Percentiles rank a stretch among this genome's conserved stretches.
Evolutionary conservation across 2,797 vertebrate genomes (phyloP).

Genomic region (Takifugu ocellatus): DNA sequence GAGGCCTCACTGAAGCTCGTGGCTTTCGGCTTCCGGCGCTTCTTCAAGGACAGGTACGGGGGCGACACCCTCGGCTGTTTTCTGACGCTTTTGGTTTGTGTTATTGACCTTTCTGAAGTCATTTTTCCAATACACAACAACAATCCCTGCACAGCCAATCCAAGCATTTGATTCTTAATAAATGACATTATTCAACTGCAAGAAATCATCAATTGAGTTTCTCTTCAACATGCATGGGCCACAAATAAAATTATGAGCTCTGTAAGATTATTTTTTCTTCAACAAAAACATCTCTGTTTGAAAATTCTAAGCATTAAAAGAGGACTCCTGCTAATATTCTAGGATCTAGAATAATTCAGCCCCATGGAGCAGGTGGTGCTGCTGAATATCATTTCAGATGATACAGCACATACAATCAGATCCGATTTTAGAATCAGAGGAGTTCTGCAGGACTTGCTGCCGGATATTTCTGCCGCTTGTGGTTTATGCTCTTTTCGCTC

Average conservation of each 20-base stretch:
- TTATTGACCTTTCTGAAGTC: background rate
- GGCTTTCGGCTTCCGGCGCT: constrained; percentile 89
- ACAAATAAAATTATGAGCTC: no score
- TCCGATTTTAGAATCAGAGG: constrained; percentile 15
- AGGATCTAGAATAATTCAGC: background rate
- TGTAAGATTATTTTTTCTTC: no score
- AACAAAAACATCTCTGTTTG: no score
- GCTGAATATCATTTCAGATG: constrained; percentile 20
- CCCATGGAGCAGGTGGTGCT: constrained; percentile 38
- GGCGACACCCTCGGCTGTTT: background rate
- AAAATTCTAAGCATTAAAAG: no score
- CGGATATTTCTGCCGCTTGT: constrained; percentile 8
- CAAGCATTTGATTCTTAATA: background rate
- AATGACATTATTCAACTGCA: background rate
- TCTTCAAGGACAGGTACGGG: constrained; percentile 94
- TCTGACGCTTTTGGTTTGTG: background rate
- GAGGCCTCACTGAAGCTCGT: constrained; percentile 91
- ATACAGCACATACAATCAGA: constrained; percentile 18
- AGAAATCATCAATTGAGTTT: no score
- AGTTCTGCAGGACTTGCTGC: constrained; percentile 14
- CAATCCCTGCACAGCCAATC: no score
- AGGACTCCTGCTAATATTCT: no score
- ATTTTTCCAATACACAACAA: background rate
- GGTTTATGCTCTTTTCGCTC: background rate
- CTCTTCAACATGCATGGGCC: no score